Percentiles rank a stretch among this genome's conserved stretches.
Evolutionary conservation across 2,888 invertebrate genomes (phyloP).

Genomic region (Parasteatoda lunata): DNA sequence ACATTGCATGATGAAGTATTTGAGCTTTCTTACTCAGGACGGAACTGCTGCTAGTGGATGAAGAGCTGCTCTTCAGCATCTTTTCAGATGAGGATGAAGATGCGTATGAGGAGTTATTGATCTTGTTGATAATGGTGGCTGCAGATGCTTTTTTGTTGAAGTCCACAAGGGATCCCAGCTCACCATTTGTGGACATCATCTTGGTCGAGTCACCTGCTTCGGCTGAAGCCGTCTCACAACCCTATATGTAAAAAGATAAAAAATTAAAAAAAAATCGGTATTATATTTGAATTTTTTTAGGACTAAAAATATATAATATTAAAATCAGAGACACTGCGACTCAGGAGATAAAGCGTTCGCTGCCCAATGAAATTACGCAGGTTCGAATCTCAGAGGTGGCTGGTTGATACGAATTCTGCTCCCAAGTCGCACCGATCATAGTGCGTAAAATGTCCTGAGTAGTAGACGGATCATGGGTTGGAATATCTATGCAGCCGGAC

Average conservation of each 20-base stretch:
- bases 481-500: no score
- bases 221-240: conserved; percentile 11
- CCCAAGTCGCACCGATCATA: no score
- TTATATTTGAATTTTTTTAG: not conserved
- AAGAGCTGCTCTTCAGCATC: conserved; percentile 49
- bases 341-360: no score
- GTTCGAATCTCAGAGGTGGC: no score
- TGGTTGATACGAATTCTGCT: no score
- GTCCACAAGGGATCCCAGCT: conserved; percentile 60
- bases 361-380: no score
- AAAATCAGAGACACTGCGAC: no score
- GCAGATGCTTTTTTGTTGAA: conserved; percentile 55
- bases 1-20: conserved; percentile 36
- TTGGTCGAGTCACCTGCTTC: conserved; percentile 34
- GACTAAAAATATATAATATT: not conserved
- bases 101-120: conserved; percentile 38
- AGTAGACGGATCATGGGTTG: no score
- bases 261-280: not conserved
- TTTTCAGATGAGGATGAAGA: conserved; percentile 33
- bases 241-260: not conserved
- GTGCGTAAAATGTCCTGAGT: no score
- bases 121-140: conserved; percentile 61
- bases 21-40: conserved; percentile 64
- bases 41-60: conserved; percentile 33
- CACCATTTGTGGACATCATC: conserved; percentile 68